Evolutionary conservation across 2,113 vertebrate genomes (phyloP).

Genomic region (Chlorodrepanis virens): DNA sequence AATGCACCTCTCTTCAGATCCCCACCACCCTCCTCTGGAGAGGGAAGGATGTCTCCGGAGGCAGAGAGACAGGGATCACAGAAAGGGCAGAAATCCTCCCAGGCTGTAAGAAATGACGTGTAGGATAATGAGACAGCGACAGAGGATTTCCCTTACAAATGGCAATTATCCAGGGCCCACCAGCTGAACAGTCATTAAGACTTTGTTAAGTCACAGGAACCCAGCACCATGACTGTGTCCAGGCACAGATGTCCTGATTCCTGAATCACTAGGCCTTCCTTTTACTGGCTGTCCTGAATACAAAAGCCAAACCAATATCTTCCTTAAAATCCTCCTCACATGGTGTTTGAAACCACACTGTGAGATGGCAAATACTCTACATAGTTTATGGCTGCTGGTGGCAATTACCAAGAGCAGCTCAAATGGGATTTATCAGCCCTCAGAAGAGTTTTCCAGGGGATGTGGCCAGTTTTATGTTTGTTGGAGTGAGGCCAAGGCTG

Average conservation of each 20-base stretch:
- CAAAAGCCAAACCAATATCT: background rate
- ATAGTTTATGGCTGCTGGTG: constrained; percentile 24
- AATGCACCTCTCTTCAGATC: background rate
- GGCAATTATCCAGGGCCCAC: background rate
- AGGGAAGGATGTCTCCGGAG: background rate
- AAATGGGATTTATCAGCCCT: background rate
- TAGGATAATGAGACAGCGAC: background rate
- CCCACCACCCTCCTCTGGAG: background rate
- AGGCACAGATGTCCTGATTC: background rate
- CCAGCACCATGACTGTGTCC: background rate
- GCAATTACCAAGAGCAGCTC: background rate
- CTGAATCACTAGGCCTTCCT: background rate
- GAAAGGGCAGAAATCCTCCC: background rate
- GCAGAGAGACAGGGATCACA: background rate
- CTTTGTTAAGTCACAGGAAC: background rate
- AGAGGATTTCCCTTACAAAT: constrained; percentile 25
- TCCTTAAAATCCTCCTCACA: background rate
- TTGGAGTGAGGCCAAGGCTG: constrained; percentile 7
- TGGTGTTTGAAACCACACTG: background rate
- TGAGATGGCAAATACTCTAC: background rate
- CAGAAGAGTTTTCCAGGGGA: constrained; percentile 13
- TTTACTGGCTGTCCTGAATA: background rate
- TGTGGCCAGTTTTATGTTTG: constrained; percentile 11
- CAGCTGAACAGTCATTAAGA: background rate
- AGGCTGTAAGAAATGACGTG: background rate